Base-by-base conservation (phyloP, 2,113 vertebrate species). In the Lagopus leucura region DNA sequence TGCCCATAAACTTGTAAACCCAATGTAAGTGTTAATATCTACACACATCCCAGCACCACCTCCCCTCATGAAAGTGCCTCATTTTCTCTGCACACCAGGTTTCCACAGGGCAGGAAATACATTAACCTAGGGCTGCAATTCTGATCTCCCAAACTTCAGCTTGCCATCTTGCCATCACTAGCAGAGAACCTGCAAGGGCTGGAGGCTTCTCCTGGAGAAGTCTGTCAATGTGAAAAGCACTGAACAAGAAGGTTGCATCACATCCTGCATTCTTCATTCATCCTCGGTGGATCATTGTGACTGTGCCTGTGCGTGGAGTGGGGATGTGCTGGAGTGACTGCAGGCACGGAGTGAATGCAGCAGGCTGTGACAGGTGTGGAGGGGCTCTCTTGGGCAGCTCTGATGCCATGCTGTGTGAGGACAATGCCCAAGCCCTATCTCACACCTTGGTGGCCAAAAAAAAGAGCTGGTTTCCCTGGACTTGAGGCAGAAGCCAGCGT, bases 271-370 rank as follows among this genome's bases (percentile, higher is more conserved):
- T 65, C 22, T 36, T 27, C 13, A 18, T 25, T 76, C 28, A 5
- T 7, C 32, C 54, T 16, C 38, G 45, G 8, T 12, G 18, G 34
- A 14, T 15, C 52, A n/a, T 1, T 4, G 4, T 79, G 40, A 45
- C 2, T 0, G 0, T 30, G 22, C 24, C 45, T 2, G 2, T n/a
- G 48, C 12, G 1, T 2, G 30, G 42, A 71, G 63, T 52, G 54
- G 34, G 47, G n/a, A 21, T n/a, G 66, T 58, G n/a, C 5, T 54
- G 69, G 4, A 43, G 47, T 3, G 3, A 42, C 20, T 34, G 70
- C 64, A 54, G 52, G 27, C 27, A 54, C 8, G 15, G 52, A 54
- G 52, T 17, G 15, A 30, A 24, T 28, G 14, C 27, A 54, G 24
- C 15, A 28, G 0, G 19, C 6, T 47, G 58, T 42, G 7, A 43